phyloP scores from a whole-genome alignment of 2,888 invertebrate species.

The Bellardia pandia region DNA sequence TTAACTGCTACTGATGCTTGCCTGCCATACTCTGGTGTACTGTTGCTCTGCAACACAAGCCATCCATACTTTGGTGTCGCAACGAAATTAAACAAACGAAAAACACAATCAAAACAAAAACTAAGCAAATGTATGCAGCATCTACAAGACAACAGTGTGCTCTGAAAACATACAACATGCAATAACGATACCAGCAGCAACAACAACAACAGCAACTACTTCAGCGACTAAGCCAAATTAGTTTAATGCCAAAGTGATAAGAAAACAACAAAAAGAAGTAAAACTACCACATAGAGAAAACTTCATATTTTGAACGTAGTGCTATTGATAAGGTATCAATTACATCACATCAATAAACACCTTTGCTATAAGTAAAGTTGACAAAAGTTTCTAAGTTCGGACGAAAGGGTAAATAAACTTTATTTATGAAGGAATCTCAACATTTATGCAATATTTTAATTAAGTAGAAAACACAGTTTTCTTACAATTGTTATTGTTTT shows the following conservation, averaged over 20 bases:
- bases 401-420: too few species aligned
- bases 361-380: too few species aligned
- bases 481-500: too few species aligned
- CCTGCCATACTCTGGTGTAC: neutral
- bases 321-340: neutral
- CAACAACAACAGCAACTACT: slow-evolving; percentile 31
- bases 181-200: slow-evolving; percentile 21
- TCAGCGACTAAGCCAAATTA: slow-evolving; percentile 56
- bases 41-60: slow-evolving; percentile 13
- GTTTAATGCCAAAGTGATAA: slow-evolving; percentile 65
- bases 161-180: slow-evolving; percentile 14
- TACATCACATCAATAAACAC: too few species aligned
- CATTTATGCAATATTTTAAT: too few species aligned
- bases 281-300: neutral
- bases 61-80: slow-evolving; percentile 61
- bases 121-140: neutral
- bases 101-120: slow-evolving; percentile 54
- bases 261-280: slow-evolving; percentile 20
- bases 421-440: too few species aligned
- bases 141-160: slow-evolving; percentile 14
- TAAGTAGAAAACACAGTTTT: too few species aligned
- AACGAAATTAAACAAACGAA: slow-evolving; percentile 52
- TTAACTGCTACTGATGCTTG: slow-evolving; percentile 5
- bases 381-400: too few species aligned
- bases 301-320: neutral